Conservation (phyloP, 1,140 invertebrate species). For the Aradophagus sp. region DNA sequence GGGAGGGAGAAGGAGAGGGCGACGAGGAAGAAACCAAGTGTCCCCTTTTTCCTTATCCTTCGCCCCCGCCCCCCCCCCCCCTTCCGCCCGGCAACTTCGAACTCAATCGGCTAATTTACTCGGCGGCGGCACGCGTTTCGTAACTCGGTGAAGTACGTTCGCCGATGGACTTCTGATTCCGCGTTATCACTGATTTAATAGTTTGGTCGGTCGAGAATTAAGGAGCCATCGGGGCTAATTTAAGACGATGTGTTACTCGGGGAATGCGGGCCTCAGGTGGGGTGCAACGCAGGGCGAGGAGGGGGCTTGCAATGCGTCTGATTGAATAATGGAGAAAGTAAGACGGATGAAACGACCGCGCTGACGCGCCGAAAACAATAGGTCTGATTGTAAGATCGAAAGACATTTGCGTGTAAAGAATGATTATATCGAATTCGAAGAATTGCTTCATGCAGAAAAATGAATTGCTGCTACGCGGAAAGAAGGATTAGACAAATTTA, state of each 20-base stretch:
- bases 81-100: slow-evolving; percentile 68
- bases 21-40: too few species aligned
- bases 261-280: slow-evolving; percentile 2
- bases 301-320: not conserved
- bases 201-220: slow-evolving; percentile 41
- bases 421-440: too few species aligned
- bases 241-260: slow-evolving; percentile 36
- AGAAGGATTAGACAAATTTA: too few species aligned
- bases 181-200: slow-evolving; percentile 49
- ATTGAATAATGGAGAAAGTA: slow-evolving; percentile 20
- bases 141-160: slow-evolving; percentile 24
- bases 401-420: too few species aligned
- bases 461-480: too few species aligned
- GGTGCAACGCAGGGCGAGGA: too few species aligned
- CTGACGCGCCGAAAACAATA: too few species aligned
- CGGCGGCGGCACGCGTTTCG: slow-evolving; percentile 58
- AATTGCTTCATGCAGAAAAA: too few species aligned
- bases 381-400: too few species aligned
- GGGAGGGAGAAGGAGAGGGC: too few species aligned
- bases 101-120: slow-evolving; percentile 55
- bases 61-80: slow-evolving; percentile 7
- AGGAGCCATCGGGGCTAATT: slow-evolving; percentile 39
- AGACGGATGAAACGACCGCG: slow-evolving; percentile 4
- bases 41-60: too few species aligned
- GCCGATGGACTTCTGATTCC: not conserved